Conservation (phyloP, 1,140 invertebrate genomes). For the Idris sp. region DNA sequence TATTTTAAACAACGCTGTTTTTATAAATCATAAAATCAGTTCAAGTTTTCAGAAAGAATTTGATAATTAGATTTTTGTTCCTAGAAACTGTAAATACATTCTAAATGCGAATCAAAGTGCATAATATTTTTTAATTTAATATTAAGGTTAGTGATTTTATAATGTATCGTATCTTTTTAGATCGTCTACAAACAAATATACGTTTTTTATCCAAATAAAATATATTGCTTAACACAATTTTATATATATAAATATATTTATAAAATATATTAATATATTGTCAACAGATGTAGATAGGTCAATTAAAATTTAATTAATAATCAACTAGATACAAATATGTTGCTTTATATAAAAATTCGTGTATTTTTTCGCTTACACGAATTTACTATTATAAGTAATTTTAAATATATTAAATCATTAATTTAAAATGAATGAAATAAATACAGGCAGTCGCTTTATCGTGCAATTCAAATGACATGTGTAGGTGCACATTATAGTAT, state of each 20-base stretch:
- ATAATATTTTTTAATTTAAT: neutral
- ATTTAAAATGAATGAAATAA: no score
- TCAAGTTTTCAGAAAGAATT: no score
- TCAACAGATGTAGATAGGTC: constrained; percentile 26
- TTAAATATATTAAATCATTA: no score
- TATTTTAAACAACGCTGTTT: no score
- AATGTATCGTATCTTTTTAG: constrained; percentile 8
- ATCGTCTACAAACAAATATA: constrained; percentile 10
- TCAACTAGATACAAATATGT: constrained; percentile 4
- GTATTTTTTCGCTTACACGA: neutral
- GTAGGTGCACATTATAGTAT: no score
- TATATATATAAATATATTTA: constrained; percentile 29
- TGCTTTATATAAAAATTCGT: constrained; percentile 6
- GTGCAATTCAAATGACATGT: no score
- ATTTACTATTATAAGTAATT: neutral
- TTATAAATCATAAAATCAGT: no score
- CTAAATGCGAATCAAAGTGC: neutral
- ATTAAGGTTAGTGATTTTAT: constrained; percentile 18
- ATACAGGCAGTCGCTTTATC: no score
- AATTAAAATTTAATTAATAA: constrained; percentile 4
- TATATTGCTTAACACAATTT: constrained; percentile 11
- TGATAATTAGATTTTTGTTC: constrained; percentile 14
- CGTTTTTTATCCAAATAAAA: constrained; percentile 17
- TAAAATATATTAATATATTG: constrained; percentile 40
- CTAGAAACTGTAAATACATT: constrained; percentile 26